Conservation (phyloP, 2,797 vertebrate genomes). For the Basileuterus tristriatus region DNA sequence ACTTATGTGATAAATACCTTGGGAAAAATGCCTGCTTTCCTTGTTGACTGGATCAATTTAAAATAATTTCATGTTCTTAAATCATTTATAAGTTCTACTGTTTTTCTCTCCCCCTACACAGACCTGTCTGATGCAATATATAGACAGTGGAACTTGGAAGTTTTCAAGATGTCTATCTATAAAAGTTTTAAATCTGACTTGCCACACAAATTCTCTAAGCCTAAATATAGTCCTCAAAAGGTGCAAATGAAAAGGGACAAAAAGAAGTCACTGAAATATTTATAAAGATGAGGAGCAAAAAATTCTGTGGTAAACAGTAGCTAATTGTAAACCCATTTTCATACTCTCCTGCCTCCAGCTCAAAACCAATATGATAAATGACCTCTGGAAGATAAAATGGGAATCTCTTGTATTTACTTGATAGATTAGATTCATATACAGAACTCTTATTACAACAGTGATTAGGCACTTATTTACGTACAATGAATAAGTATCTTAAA, state of each 20-base stretch:
- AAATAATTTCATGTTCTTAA: constrained; percentile 32
- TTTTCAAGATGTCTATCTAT: constrained; percentile 12
- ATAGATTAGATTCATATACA: background rate
- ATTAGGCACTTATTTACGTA: background rate
- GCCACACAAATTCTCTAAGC: background rate
- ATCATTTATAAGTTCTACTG: constrained; percentile 33
- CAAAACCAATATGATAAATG: background rate
- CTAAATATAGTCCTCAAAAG: constrained; percentile 27
- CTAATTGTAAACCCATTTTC: background rate
- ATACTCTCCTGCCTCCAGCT: background rate
- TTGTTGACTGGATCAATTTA: constrained; percentile 26
- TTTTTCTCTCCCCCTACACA: constrained; percentile 9
- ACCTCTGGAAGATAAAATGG: background rate
- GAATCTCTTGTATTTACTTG: background rate
- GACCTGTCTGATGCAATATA: background rate
- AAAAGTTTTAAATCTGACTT: constrained; percentile 34
- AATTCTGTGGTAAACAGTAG: background rate
- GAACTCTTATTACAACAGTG: background rate
- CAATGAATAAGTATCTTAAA: background rate
- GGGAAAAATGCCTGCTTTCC: background rate
- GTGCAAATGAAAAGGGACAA: constrained; percentile 28
- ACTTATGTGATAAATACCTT: background rate
- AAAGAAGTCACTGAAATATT: constrained; percentile 43
- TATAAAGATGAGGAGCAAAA: background rate
- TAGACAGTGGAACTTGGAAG: background rate